Conservation (phyloP, 2,888 invertebrate genomes). For the Cheilosia pagana region DNA sequence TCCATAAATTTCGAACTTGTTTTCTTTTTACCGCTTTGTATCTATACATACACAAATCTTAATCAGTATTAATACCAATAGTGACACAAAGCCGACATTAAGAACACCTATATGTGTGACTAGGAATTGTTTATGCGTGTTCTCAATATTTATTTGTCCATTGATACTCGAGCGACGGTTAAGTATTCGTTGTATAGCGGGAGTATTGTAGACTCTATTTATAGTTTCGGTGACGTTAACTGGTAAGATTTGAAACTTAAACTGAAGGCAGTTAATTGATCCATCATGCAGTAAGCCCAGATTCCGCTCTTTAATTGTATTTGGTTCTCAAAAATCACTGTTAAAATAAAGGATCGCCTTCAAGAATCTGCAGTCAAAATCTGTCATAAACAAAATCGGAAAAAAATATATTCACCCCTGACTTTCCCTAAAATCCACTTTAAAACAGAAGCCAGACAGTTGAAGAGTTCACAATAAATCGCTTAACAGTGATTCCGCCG, state of each 20-base stretch:
- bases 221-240: not conserved
- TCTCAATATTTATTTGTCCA: slow-evolving; percentile 10
- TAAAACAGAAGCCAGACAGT: slow-evolving; percentile 34
- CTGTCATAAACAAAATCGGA: too few relatives aligned
- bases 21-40: slow-evolving; percentile 13
- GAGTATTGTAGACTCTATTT: slow-evolving; percentile 10
- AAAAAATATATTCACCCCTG: too few relatives aligned
- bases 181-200: slow-evolving; percentile 1
- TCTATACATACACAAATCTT: not conserved
- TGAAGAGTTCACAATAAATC: slow-evolving; percentile 30
- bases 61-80: slow-evolving; percentile 32
- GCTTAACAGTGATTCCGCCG: slow-evolving; percentile 56
- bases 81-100: slow-evolving; percentile 64
- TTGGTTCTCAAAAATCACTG: too few relatives aligned
- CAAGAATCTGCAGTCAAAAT: too few relatives aligned
- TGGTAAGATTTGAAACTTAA: not conserved
- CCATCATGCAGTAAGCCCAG: too few relatives aligned
- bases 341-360: too few relatives aligned
- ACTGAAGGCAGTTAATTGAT: not conserved
- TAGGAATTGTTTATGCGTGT: slow-evolving; percentile 17
- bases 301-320: too few relatives aligned
- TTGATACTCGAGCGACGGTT: slow-evolving; percentile 15
- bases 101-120: slow-evolving; percentile 18
- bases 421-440: not conserved
- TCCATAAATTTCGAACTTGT: slow-evolving; percentile 27